phyloP scores from a whole-genome alignment of 1,140 invertebrate species.

The Trypoxylus dichotomus region DNA sequence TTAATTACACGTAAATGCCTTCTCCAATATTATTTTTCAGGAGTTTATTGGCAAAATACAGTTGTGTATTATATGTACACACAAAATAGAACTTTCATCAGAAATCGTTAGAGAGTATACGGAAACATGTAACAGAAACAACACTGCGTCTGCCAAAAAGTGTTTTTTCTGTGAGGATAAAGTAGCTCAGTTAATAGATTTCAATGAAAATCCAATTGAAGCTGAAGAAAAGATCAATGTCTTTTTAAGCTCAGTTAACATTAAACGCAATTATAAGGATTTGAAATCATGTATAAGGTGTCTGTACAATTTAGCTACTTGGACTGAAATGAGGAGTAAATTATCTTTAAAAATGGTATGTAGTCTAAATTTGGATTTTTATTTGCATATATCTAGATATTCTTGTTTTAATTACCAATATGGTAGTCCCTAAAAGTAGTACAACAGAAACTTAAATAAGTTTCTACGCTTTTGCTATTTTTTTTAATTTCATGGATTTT shows the following conservation, averaged over 20 bases:
- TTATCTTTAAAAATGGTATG: background rate
- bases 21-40: background rate
- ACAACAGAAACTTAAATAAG: too few species aligned
- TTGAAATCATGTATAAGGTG: background rate
- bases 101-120: background rate
- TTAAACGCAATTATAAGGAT: background rate
- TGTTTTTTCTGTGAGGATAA: conserved; percentile 12
- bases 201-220: background rate
- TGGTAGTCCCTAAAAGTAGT: too few species aligned
- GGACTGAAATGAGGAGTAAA: background rate
- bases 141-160: background rate
- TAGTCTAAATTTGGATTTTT: background rate
- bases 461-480: too few species aligned
- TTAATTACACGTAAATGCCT: background rate
- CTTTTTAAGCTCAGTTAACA: background rate
- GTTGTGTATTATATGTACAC: background rate
- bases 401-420: too few species aligned
- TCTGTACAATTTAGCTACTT: background rate
- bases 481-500: too few species aligned
- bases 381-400: too few species aligned
- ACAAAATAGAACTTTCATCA: background rate
- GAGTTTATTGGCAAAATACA: background rate
- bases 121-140: background rate
- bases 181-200: background rate
- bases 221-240: background rate